These are phyloP conservation scores for Epinephelus lanceolatus DNA, from an alignment of 2,113 vertebrate species.

Conservation along the genomic window DNA sequence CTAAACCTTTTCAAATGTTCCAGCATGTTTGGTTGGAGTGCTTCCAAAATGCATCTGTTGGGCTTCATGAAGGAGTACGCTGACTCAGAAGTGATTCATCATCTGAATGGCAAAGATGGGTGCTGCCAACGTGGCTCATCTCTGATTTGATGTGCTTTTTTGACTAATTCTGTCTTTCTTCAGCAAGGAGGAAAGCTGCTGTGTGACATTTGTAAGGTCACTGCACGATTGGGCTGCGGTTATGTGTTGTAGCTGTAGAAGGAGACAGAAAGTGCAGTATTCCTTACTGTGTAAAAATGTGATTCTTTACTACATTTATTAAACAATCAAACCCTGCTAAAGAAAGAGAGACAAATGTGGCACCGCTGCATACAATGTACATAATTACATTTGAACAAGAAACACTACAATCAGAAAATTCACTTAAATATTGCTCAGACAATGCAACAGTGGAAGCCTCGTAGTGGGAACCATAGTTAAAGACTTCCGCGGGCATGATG, in stretches of 20 bases:
- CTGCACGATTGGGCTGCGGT: conserved; percentile 3
- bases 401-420: neutral
- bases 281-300: neutral
- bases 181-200: conserved; percentile 25
- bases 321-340: neutral
- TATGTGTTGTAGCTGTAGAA: neutral
- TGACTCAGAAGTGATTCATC: conserved; percentile 73
- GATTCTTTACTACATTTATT: neutral
- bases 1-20: conserved; percentile 5
- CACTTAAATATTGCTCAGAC: neutral
- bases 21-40: conserved; percentile 5
- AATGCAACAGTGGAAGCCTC: neutral
- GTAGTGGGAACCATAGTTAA: too few relatives aligned
- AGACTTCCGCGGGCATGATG: neutral
- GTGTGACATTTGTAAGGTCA: conserved; percentile 42
- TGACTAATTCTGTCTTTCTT: conserved; percentile 54
- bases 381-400: neutral
- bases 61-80: conserved; percentile 23
- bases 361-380: neutral
- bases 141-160: conserved; percentile 60
- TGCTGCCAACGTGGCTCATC: conserved; percentile 37
- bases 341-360: conserved; percentile 1
- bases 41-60: conserved; percentile 19
- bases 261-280: neutral
- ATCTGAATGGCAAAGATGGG: conserved; percentile 44